Base-by-base conservation (phyloP, 2,113 vertebrate genomes). In the Peromyscus maniculatus region DNA sequence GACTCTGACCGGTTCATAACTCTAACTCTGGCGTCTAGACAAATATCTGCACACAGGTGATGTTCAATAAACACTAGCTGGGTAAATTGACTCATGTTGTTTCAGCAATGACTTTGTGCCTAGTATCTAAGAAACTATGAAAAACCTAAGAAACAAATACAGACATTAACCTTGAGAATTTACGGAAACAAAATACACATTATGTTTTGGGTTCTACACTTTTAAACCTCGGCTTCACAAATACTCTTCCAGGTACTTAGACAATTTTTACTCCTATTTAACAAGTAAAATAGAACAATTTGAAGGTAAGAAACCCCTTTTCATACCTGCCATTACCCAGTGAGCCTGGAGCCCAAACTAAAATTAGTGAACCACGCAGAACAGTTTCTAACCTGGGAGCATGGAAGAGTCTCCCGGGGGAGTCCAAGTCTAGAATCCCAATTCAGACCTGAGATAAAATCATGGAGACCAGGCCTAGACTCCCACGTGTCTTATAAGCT, bases 261-360 rank as follows among this genome's bases (percentile, higher is more conserved):
- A 93, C 15, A 87, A 59, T 67, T 39, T 96, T 83, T 87, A 46
- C 33, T 94, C 72, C 96, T 87, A 83, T n/a, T 94, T 96, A 95
- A 93, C 84, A 84, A 80, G 59, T 72, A 89, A 87, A 96, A 79
- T 9, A 62, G 8, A 46, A 26, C 52, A 92, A 93, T 94, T 89
- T 17, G 17, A 93, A 96, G 88, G 57, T 55, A 95, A 92, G 83
- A 95, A 96, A 94, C 91, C 46, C 49, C 8, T 79, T 82, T 89
- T 67, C 84, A 66, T 21, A 91, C 55, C 24, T 89, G 26, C 13
- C 36, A 57, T 62, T 92, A 83, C 19, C 71, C 93, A 57, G 26
- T 79, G 15, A 57, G 83, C 89, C 36, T 88, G 31, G 3, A 57
- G 39, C 69, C 59, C 89, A 89, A 74, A 89, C 11, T 39, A 62